phyloP scores from a whole-genome alignment of 2,113 vertebrate species.

The Lepus europaeus region DNA sequence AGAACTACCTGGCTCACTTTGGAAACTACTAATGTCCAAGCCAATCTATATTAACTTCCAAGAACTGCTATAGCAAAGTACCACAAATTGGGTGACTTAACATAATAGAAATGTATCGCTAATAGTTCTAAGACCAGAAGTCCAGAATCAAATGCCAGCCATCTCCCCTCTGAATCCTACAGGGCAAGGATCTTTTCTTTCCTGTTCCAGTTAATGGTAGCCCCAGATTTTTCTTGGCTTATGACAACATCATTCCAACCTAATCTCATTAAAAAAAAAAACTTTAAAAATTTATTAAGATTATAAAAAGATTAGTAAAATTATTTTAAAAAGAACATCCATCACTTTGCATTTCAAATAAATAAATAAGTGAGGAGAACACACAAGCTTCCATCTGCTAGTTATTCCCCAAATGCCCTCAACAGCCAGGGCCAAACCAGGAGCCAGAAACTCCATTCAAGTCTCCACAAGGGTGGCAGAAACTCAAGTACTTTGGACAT shows the following conservation, averaged over 20 bases:
- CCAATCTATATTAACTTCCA: background rate
- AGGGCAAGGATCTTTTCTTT: background rate
- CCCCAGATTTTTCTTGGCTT: background rate
- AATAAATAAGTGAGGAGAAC: no score
- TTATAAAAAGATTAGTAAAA: no score
- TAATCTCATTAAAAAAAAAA: background rate
- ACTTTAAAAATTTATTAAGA: no score
- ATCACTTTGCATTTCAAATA: no score
- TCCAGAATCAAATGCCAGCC: background rate
- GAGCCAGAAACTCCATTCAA: no score
- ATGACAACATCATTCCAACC: background rate
- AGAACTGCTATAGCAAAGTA: background rate
- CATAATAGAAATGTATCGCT: background rate
- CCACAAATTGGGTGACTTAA: background rate
- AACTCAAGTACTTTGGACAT: no score
- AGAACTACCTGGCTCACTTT: constrained; percentile 31
- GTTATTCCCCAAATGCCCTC: no score
- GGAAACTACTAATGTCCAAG: background rate
- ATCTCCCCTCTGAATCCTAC: background rate
- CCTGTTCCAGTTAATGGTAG: background rate
- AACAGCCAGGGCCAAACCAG: no score
- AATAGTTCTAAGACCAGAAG: background rate
- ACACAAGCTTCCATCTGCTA: no score
- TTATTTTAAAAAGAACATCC: no score
- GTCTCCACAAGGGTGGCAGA: no score